Evolutionary conservation across 2,888 invertebrate genomes (phyloP), one percentile per base, ranked within the genome.

Genomic region (Aphelenchoides bicaudatus): DNA sequence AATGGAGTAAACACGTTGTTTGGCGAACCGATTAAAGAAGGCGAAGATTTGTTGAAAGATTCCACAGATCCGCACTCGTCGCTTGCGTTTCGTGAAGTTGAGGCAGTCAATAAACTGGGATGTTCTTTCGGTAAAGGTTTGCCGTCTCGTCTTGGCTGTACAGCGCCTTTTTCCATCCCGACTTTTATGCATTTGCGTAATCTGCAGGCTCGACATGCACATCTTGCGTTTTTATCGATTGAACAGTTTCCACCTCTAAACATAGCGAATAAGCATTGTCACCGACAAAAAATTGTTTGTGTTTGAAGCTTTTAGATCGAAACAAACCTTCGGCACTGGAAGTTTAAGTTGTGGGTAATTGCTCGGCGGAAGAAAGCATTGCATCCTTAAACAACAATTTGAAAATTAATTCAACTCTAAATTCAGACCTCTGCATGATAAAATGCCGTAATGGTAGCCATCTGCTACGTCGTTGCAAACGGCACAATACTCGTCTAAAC

Each of bases 391-490:
- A 13, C 39, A 8, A 28, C 13, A 13, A 16, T 8, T 49, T 1
- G 13, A 37, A 49, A 10, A 51, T 1, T 16, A 10, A 13, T 16
- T n/a, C 46, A 43, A 43, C 46, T 13, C 19, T 43, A 10, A 43
- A 47, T 70, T 70, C 25, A 61, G 65, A 2, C 69, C 68, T 23
- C 74, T 63, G 51, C 74, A 74, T 1, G 73, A 73, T 6, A 75
- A 62, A 2, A 56, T 58, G 28, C 58, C 60, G 66, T 82, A 82
- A 62, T 82, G 82, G 61, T 79, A 81, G 3, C 82, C 82, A n/a
- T 82, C 82, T 8, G 82, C 81, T 2, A 79, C 78, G 59, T 82
- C 82, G 3, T 78, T 75, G 65, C 82, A 82, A 1, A 82, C 81
- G 3, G 79, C 80, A 65, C 81, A 82, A 8, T 77, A 79, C 51